Percentiles rank a stretch among this genome's conserved stretches.
Evolutionary conservation across 2,888 invertebrate species (phyloP).

Genomic region (Coelinius sp.): DNA sequence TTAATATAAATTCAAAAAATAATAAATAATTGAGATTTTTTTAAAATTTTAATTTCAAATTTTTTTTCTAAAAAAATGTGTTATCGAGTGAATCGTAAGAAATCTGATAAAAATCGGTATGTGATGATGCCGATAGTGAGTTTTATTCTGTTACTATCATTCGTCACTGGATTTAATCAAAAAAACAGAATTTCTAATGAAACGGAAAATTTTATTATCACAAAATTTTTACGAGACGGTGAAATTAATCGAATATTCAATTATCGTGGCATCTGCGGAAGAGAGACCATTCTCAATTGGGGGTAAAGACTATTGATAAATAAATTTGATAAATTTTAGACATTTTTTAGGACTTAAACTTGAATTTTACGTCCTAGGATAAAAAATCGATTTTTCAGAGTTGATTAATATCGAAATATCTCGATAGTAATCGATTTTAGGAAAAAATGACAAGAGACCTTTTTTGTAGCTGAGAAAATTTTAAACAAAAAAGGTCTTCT

Average conservation of each 20-base stretch:
- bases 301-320: slow-evolving; percentile 60
- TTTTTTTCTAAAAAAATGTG: no score
- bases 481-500: no score
- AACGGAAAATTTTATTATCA: slow-evolving; percentile 74
- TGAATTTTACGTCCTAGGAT: background rate
- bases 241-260: slow-evolving; percentile 74
- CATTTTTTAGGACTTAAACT: no score
- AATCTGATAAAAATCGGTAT: slow-evolving; percentile 49
- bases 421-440: no score
- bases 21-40: no score
- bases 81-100: slow-evolving; percentile 39
- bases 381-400: no score
- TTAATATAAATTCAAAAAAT: no score
- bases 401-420: no score
- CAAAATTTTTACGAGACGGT: slow-evolving; percentile 79
- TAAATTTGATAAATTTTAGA: no score
- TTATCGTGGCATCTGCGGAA: slow-evolving; percentile 62
- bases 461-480: no score
- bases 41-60: no score
- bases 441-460: no score
- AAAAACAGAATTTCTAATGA: slow-evolving; percentile 40
- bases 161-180: slow-evolving; percentile 53
- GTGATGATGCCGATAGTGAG: slow-evolving; percentile 58
- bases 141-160: slow-evolving; percentile 54
- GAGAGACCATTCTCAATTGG: slow-evolving; percentile 61